Base-by-base conservation (phyloP, 2,888 invertebrate species). In the Microplitis deprimator region DNA sequence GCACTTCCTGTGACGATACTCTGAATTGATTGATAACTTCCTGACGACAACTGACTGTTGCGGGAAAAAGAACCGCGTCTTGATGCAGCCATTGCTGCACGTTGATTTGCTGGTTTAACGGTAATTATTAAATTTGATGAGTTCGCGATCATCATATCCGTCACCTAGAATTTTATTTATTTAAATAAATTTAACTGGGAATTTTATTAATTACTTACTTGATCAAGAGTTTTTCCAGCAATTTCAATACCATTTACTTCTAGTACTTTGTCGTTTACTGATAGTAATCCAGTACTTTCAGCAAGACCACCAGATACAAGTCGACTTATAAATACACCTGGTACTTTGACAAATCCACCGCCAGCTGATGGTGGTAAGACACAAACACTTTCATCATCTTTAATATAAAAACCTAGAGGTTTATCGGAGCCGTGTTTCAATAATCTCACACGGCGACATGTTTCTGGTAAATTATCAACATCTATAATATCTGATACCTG, bases 81-180 rank as follows among this genome's bases (percentile, higher is more conserved):
- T 13, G 95, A 94, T 20, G 92, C 92, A n/a, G 93, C 92, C 73
- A 91, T 85, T 77, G 91, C 91, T 68, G 91, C 90, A 85, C 96
- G 93, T 91, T 98, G 98, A 92, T 99, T 99, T 78, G 98, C 98
- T 71, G 99, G 99, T 87, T 98, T 98, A 17, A 99, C 99, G 0
- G 99, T 99, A 84, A 99, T 97, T 85, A 99, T 99, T 83, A 99
- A 93, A 92, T 99, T 99, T 72, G 97, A 97, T 77, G 98, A 98
- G 91, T 99, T 99, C 38, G 99, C 99, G 74, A 99, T 98, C 99
- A 99, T 99, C 99, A 99, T 99, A 90, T 99, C 99, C 0, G 99
- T 99, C 77, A 99, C 98, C 94, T 96, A 91, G 0, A 83, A 73
- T 65, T 65, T 71, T 69, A 61, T 67, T 17, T n/a, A 68, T 39